Evolutionary conservation across 2,113 vertebrate genomes (phyloP).

Genomic region (Neotragus moschatus): DNA sequence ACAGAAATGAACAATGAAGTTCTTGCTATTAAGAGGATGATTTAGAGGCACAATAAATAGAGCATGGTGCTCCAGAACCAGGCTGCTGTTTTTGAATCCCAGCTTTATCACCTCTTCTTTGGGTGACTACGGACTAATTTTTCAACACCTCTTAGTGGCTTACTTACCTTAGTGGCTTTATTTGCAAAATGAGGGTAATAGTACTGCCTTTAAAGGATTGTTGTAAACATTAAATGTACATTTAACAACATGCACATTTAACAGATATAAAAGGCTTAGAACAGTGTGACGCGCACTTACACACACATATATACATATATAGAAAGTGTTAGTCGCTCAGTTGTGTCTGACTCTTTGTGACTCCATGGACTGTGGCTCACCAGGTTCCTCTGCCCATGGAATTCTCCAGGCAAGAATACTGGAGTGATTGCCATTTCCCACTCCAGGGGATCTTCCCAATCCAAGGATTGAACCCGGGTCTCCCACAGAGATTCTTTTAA

Average conservation of each 20-base stretch:
- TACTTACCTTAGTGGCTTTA: background rate
- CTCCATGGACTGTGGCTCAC: background rate
- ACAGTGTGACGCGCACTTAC: background rate
- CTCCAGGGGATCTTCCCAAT: background rate
- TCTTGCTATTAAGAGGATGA: background rate
- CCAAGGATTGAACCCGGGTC: background rate
- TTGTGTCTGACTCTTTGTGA: background rate
- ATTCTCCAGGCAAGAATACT: background rate
- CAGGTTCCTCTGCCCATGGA: background rate
- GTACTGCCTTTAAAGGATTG: background rate
- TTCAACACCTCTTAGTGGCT: background rate
- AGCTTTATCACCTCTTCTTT: background rate
- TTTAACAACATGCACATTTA: background rate
- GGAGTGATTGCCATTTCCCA: background rate
- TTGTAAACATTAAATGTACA: background rate
- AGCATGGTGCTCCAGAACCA: background rate
- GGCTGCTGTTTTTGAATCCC: background rate
- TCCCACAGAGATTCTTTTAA: too few relatives aligned
- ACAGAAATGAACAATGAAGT: background rate
- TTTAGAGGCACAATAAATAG: background rate
- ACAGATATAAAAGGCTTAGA: background rate
- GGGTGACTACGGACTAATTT: background rate
- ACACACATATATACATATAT: background rate
- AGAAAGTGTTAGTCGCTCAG: background rate
- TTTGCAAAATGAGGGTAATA: background rate